phyloP scores from a whole-genome alignment of 2,888 invertebrate genomes.

The Azorinus chamasolen region DNA sequence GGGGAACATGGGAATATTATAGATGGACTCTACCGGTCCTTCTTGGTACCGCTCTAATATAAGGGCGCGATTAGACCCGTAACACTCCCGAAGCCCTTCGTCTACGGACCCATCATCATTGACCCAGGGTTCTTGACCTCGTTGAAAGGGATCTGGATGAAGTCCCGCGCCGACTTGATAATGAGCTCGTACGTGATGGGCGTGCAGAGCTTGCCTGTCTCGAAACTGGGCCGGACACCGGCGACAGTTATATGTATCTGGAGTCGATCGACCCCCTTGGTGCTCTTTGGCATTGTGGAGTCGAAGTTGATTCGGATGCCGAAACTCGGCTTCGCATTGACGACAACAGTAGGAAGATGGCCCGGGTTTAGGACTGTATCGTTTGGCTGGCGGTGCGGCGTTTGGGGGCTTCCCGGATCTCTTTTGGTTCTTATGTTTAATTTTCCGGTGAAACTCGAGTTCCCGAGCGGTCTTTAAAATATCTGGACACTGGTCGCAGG shows the following conservation, averaged over 20 bases:
- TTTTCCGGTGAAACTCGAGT: too few relatives aligned
- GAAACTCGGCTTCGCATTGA: too few relatives aligned
- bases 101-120: slow-evolving; percentile 13
- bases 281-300: background rate
- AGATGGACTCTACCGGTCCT: slow-evolving; percentile 34
- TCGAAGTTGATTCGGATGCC: background rate
- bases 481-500: too few relatives aligned
- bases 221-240: slow-evolving; percentile 20
- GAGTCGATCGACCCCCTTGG: background rate
- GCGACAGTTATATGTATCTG: slow-evolving; percentile 24
- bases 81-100: slow-evolving; percentile 33
- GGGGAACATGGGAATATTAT: slow-evolving; percentile 31
- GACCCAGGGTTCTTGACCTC: slow-evolving; percentile 30
- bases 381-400: too few relatives aligned
- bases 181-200: slow-evolving; percentile 20
- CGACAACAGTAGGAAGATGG: too few relatives aligned
- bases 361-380: slow-evolving; percentile 7
- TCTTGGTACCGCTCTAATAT: slow-evolving; percentile 27
- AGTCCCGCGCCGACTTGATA: slow-evolving; percentile 26
- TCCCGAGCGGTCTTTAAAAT: too few relatives aligned
- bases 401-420: too few relatives aligned
- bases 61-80: slow-evolving; percentile 24
- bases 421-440: too few relatives aligned
- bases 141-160: slow-evolving; percentile 21
- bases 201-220: slow-evolving; percentile 21